Conservation (phyloP, 2,113 vertebrate genomes). For the Eolophus roseicapilla region DNA sequence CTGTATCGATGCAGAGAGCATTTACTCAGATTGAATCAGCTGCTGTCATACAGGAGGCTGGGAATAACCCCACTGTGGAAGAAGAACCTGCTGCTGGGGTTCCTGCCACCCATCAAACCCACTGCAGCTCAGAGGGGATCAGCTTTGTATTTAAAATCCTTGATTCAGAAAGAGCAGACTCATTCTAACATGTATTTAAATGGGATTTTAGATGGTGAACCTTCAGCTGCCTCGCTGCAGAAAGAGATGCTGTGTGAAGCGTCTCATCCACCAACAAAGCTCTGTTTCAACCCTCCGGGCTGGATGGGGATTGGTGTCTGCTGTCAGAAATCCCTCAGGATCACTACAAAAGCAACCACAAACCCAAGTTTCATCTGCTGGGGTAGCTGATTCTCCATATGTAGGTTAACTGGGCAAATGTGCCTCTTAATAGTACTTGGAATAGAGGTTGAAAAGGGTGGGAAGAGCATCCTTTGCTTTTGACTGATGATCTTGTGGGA, state of each 20-base stretch:
- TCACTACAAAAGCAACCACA: slow-evolving; percentile 14
- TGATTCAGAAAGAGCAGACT: background rate
- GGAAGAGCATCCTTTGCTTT: background rate
- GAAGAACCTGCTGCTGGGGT: background rate
- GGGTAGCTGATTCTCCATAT: slow-evolving; percentile 39
- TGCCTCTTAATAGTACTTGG: background rate
- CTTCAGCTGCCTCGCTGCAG: background rate
- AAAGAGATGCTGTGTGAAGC: background rate
- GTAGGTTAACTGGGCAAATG: slow-evolving; percentile 33
- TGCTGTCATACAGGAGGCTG: slow-evolving; percentile 8
- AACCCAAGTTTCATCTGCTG: slow-evolving; percentile 56
- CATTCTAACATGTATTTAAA: background rate
- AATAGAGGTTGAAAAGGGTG: background rate
- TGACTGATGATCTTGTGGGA: background rate
- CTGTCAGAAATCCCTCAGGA: slow-evolving; percentile 48
- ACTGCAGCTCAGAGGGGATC: background rate
- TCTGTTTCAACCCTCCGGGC: background rate
- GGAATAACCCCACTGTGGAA: background rate
- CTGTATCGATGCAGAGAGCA: background rate
- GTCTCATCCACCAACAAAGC: background rate
- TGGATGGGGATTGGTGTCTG: background rate
- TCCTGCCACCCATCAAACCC: background rate
- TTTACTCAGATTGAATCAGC: background rate
- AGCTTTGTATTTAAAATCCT: background rate
- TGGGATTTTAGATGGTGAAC: background rate